These are phyloP conservation scores for Eupithecia exiguata DNA, from an alignment of 2,888 invertebrate species.

Conservation along the genomic window DNA sequence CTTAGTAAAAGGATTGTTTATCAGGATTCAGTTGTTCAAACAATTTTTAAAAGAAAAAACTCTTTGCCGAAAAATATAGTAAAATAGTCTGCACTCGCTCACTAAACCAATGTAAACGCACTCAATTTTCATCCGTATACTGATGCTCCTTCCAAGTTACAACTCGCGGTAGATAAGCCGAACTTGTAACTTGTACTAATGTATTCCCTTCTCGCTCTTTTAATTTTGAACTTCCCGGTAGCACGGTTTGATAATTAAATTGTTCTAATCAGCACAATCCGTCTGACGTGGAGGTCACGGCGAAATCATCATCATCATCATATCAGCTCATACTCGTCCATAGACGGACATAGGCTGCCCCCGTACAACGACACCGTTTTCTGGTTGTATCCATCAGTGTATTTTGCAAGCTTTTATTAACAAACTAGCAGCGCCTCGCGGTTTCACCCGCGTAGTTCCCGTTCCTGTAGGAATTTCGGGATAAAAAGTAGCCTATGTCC, in stretches of 20 bases:
- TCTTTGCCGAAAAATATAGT: not conserved
- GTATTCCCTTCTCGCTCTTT: conserved; percentile 16
- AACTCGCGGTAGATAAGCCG: conserved; percentile 29
- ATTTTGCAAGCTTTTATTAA: too few species aligned
- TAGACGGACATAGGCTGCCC: too few species aligned
- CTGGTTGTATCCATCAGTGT: too few species aligned
- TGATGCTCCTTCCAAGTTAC: conserved; percentile 31
- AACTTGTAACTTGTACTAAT: conserved; percentile 21
- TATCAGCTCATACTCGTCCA: too few species aligned
- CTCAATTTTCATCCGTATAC: conserved; percentile 20
- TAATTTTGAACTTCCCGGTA: conserved; percentile 9
- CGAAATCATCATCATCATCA: not conserved
- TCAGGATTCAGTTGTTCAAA: too few species aligned
- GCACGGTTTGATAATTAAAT: not conserved
- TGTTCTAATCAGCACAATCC: not conserved
- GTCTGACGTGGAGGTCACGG: not conserved
- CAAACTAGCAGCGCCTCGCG: too few species aligned
- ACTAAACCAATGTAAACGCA: conserved; percentile 17
- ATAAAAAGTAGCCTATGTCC: too few species aligned
- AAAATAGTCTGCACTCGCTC: not conserved
- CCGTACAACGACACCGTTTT: too few species aligned
- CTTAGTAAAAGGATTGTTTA: too few species aligned
- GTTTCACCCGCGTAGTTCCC: too few species aligned
- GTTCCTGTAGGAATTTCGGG: too few species aligned
- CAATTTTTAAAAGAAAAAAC: too few species aligned